phyloP scores from a whole-genome alignment of 2,888 invertebrate genomes.

The Drosophila hamatofila region DNA sequence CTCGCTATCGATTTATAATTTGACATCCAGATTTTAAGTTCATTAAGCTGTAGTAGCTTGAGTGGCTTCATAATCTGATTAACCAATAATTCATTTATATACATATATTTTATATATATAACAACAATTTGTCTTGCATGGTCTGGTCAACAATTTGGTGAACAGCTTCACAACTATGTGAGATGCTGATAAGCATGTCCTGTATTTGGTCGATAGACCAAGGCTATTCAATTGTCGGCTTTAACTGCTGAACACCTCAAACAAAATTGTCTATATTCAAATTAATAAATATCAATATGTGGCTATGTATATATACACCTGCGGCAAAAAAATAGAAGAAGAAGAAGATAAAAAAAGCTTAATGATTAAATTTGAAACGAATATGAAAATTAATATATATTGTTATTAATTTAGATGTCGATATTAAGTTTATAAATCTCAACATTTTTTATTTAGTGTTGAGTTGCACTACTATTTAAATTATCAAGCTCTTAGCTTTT shows the following conservation, averaged over 20 bases:
- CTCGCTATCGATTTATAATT: conserved; percentile 28
- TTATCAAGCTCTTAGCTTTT: background rate
- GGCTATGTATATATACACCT: too few species aligned
- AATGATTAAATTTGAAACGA: too few species aligned
- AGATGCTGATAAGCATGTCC: background rate
- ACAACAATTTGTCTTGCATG: background rate
- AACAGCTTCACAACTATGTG: background rate
- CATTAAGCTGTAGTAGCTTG: background rate
- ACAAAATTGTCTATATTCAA: background rate
- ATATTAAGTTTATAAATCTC: background rate
- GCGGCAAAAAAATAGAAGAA: too few species aligned
- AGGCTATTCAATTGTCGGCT: background rate
- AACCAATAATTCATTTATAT: background rate
- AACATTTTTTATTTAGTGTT: too few species aligned
- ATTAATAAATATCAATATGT: background rate
- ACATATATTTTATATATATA: background rate
- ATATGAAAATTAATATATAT: too few species aligned
- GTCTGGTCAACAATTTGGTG: background rate
- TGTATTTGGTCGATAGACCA: background rate
- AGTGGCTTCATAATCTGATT: background rate
- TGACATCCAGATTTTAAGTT: background rate
- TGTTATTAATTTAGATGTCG: too few species aligned
- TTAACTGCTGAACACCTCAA: too few species aligned
- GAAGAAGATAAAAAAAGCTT: too few species aligned
- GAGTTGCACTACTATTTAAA: too few species aligned